phyloP scores from a whole-genome alignment of 2,797 vertebrate species.

The Otolemur crassicaudatus region DNA sequence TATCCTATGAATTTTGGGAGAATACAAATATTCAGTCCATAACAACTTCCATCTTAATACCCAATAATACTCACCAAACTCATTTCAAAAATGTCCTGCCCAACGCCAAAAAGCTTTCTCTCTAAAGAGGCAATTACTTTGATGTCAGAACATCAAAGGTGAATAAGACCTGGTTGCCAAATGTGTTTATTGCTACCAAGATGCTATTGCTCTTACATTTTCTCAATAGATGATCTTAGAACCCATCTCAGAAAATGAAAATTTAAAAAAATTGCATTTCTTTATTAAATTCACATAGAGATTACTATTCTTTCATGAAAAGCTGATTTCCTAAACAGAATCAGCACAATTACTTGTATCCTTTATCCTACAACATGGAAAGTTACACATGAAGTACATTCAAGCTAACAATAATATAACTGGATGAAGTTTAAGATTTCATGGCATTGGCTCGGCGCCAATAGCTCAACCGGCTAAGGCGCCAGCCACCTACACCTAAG shows the following conservation, averaged over 20 bases:
- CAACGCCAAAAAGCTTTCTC: background rate
- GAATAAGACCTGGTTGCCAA: background rate
- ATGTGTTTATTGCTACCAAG: background rate
- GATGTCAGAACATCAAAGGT: background rate
- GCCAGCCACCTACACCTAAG: too few species aligned
- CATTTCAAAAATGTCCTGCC: background rate
- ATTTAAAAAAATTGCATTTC: background rate
- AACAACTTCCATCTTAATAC: background rate
- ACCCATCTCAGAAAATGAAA: background rate
- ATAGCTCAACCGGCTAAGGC: too few species aligned
- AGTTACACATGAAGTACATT: background rate
- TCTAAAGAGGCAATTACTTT: background rate
- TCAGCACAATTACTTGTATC: background rate
- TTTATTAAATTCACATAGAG: background rate
- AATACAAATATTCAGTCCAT: background rate
- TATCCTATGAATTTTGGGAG: background rate
- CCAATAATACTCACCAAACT: background rate
- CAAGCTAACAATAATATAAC: background rate
- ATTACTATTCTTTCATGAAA: constrained; percentile 7
- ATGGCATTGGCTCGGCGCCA: too few species aligned
- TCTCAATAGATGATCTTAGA: background rate
- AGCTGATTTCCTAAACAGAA: background rate
- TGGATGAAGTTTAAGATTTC: background rate
- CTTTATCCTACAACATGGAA: background rate
- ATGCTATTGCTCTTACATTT: background rate